Evolutionary conservation across 2,888 invertebrate genomes (phyloP).

Genomic region (Colletes collaris): DNA sequence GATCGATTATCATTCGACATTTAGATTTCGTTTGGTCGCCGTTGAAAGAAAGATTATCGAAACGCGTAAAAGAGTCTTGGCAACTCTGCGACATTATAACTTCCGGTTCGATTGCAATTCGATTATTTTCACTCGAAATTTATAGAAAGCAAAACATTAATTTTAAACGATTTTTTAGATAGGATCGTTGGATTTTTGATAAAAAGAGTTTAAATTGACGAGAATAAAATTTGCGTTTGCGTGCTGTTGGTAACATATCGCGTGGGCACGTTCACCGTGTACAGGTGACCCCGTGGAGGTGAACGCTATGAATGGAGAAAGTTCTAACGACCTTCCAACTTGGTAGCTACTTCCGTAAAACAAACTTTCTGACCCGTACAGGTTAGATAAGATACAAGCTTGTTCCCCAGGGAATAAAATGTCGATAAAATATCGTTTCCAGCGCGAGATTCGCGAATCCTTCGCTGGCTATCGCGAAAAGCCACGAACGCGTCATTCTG

Average conservation of each 20-base stretch:
- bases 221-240: too few relatives aligned
- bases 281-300: too few relatives aligned
- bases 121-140: too few relatives aligned
- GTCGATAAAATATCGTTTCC: not conserved
- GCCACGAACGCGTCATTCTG: conserved; percentile 33
- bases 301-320: not conserved
- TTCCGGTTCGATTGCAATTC: too few relatives aligned
- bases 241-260: too few relatives aligned
- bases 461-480: conserved; percentile 4
- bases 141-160: too few relatives aligned
- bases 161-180: too few relatives aligned
- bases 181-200: too few relatives aligned
- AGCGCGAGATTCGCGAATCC: not conserved
- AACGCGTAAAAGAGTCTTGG: not conserved
- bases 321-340: not conserved
- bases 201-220: too few relatives aligned
- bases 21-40: conserved; percentile 62
- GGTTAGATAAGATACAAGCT: not conserved
- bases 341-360: too few relatives aligned
- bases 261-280: too few relatives aligned
- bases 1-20: conserved; percentile 70
- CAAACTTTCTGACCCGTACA: not conserved
- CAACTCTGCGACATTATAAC: too few relatives aligned
- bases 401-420: not conserved
- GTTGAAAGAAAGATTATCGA: conserved; percentile 66